Percentiles rank a stretch among this genome's conserved stretches.
These are phyloP conservation scores for Ridgeia piscesae DNA, from an alignment of 1,140 invertebrate genomes.

Conservation along the genomic window DNA sequence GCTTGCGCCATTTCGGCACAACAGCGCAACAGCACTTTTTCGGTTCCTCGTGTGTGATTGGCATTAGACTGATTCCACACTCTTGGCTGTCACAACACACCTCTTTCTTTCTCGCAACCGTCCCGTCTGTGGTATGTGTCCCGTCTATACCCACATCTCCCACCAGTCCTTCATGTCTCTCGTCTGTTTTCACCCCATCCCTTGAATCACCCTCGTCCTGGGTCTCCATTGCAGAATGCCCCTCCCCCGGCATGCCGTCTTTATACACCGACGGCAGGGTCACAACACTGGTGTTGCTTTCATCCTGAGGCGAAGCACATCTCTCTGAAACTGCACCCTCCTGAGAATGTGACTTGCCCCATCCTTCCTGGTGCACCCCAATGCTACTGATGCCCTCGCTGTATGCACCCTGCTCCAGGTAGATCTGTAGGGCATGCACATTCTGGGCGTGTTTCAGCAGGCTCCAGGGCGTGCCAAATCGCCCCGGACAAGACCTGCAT, in stretches of 20 bases:
- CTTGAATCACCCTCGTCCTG: not conserved
- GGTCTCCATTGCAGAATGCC: not conserved
- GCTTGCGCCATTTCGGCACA: conserved; percentile 51
- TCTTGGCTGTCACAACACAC: conserved; percentile 40
- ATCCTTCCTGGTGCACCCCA: not conserved
- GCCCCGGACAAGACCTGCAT: conserved; percentile 42
- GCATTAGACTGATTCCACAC: conserved; percentile 45
- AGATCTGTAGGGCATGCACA: conserved; percentile 45
- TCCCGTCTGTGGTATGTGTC: not conserved
- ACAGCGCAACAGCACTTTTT: conserved; percentile 52
- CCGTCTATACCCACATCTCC: not conserved
- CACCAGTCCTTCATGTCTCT: not conserved
- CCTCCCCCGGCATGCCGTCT: not conserved
- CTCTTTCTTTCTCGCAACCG: not conserved
- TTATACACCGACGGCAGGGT: not conserved
- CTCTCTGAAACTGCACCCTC: not conserved
- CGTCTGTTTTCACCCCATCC: not conserved
- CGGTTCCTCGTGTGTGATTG: conserved; percentile 40
- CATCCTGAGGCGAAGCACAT: not conserved
- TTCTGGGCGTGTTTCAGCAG: conserved; percentile 47
- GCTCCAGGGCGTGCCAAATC: conserved; percentile 47
- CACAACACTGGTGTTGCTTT: not conserved
- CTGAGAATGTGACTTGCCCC: not conserved
- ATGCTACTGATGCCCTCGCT: not conserved
- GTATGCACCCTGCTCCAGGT: conserved; percentile 33